Evolutionary conservation across 53 echinoderm and acorn worm genomes (phyloP).

Genomic region (Zoroaster sp.): DNA sequence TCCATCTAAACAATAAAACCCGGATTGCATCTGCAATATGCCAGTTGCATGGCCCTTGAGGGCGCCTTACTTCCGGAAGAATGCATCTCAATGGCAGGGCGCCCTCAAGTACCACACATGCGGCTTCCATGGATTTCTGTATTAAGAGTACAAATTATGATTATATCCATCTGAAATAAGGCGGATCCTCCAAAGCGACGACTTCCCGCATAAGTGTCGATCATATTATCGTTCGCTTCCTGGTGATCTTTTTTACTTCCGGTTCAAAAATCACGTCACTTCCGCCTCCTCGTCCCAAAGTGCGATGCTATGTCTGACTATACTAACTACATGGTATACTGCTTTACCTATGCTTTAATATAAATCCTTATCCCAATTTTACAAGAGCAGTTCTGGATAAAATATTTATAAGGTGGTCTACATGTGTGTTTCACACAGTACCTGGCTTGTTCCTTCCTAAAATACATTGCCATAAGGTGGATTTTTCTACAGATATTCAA

Average conservation of each 20-base stretch:
- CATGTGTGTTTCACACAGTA: constrained; percentile 19
- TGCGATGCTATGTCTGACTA: constrained; percentile 13
- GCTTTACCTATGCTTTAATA: background rate
- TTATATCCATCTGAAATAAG: background rate
- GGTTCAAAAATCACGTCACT: constrained; percentile 31
- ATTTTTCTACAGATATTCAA: constrained; percentile 23
- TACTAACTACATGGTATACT: background rate
- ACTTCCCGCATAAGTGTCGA: constrained; percentile 52
- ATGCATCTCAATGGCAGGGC: too few species aligned
- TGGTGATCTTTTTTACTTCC: constrained; percentile 13
- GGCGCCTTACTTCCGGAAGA: too few species aligned
- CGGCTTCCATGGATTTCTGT: background rate
- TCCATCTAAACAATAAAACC: too few species aligned
- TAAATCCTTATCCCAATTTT: background rate
- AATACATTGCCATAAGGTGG: background rate
- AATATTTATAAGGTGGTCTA: background rate
- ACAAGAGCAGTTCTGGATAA: constrained; percentile 9
- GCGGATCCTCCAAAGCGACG: constrained; percentile 35
- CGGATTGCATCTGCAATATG: too few species aligned
- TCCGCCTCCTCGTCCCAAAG: constrained; percentile 31
- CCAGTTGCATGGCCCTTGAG: too few species aligned
- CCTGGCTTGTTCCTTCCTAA: constrained; percentile 6
- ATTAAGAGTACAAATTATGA: background rate
- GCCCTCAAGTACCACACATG: background rate
- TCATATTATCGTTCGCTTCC: constrained; percentile 49